phyloP scores from a whole-genome alignment of 1,140 invertebrate genomes.

The Drosophila elegans region DNA sequence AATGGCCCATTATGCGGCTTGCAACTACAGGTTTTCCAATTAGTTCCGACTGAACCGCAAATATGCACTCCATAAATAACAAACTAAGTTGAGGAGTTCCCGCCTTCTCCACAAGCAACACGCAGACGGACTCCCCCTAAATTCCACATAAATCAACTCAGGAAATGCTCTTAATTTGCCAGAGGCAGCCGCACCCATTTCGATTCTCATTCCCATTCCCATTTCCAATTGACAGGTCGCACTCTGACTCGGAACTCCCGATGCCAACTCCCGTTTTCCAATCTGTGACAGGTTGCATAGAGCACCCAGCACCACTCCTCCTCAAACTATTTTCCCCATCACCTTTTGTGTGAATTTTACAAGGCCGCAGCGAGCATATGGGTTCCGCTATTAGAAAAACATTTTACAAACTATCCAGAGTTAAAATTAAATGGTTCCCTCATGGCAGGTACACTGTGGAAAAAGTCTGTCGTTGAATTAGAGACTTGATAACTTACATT shows the following conservation, averaged over 20 bases:
- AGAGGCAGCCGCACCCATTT: constrained; percentile 31
- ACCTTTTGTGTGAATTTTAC: constrained; percentile 29
- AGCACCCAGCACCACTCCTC: neutral
- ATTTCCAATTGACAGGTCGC: constrained; percentile 33
- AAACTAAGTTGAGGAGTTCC: constrained; percentile 11
- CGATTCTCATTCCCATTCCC: constrained; percentile 7
- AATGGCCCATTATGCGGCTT: neutral
- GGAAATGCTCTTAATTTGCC: constrained; percentile 68
- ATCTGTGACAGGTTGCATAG: constrained; percentile 38
- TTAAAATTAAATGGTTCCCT: constrained; percentile 60
- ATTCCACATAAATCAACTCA: constrained; percentile 69
- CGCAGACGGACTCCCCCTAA: constrained; percentile 2
- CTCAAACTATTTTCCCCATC: constrained; percentile 13
- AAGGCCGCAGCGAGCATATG: constrained; percentile 39
- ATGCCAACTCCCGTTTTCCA: constrained; percentile 33
- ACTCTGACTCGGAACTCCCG: constrained; percentile 36
- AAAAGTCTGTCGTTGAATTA: neutral
- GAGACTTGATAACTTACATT: neutral
- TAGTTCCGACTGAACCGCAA: constrained; percentile 29
- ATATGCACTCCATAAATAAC: constrained; percentile 49
- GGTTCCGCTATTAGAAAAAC: constrained; percentile 36
- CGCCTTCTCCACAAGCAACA: neutral
- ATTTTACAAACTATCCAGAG: constrained; percentile 38
- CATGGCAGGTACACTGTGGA: constrained; percentile 35
- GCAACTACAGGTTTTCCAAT: constrained; percentile 17